Evolutionary conservation across 2,888 invertebrate genomes (phyloP).

Genomic region (Cantharis flavilabris): DNA sequence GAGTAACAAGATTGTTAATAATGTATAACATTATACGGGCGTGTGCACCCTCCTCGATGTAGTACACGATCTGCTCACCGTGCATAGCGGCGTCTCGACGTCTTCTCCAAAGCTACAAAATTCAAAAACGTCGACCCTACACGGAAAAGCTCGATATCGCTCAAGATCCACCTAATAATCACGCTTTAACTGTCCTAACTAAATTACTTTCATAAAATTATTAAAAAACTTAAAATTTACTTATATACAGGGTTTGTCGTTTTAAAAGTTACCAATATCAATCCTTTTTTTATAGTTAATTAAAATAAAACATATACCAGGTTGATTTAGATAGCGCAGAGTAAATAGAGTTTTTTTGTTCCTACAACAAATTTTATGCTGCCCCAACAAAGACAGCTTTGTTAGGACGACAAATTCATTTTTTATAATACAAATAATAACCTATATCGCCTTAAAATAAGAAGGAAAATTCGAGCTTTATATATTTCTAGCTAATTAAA

Average conservation of each 20-base stretch:
- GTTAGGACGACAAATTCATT: no score
- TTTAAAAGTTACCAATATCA: no score
- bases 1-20: constrained; percentile 45
- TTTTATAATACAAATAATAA: no score
- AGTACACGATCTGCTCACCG: constrained; percentile 43
- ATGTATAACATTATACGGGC: constrained; percentile 50
- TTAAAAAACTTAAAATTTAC: not conserved
- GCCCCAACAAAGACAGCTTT: no score
- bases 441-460: not conserved
- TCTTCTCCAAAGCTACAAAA: constrained; percentile 39
- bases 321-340: no score
- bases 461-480: not conserved
- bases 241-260: no score
- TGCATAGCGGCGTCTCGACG: constrained; percentile 44
- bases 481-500: not conserved
- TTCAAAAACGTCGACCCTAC: constrained; percentile 17
- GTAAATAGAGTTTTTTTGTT: no score
- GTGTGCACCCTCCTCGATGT: constrained; percentile 46
- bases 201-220: no score
- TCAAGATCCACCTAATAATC: not conserved
- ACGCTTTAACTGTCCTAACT: not conserved
- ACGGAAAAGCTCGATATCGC: constrained; percentile 18
- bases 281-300: no score
- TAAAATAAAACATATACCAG: no score
- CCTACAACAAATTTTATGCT: no score